Conservation (phyloP, 2,888 invertebrate genomes). For the Brachynemurus nebulosus region DNA sequence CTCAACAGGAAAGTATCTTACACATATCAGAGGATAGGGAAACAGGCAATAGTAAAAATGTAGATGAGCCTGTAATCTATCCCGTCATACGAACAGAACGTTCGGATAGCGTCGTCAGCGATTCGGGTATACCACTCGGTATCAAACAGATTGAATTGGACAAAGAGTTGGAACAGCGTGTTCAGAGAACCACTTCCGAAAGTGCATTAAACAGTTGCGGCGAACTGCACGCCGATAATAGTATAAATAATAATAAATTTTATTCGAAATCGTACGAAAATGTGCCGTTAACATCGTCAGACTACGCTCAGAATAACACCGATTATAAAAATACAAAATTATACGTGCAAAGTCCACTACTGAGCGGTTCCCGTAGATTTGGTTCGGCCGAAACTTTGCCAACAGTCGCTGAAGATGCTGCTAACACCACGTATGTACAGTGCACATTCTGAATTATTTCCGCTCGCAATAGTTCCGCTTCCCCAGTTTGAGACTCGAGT, state of each 20-base stretch:
- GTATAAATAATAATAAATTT: neutral
- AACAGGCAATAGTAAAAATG: neutral
- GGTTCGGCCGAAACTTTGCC: constrained; percentile 8
- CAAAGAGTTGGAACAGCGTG: neutral
- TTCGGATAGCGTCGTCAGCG: neutral
- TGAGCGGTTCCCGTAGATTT: neutral
- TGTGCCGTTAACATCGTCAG: neutral
- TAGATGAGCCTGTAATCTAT: neutral
- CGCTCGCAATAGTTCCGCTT: too few species aligned
- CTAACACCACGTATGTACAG: neutral
- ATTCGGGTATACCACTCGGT: neutral
- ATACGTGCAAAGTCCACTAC: neutral
- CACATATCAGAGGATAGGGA: neutral
- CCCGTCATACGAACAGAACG: neutral
- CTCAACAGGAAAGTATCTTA: neutral
- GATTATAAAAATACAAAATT: neutral
- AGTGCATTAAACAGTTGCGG: neutral
- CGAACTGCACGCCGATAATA: neutral
- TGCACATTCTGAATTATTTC: neutral
- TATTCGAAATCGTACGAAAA: constrained; percentile 3
- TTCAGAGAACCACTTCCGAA: constrained; percentile 1
- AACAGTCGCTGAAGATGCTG: constrained; percentile 5
- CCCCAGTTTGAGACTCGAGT: too few species aligned
- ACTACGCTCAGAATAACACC: neutral
- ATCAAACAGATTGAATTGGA: neutral